A percentile compares a stretch with the other conserved stretches of the same genome.
phyloP scores from a whole-genome alignment of 2,888 invertebrate species.

The Xanthia icteritia region DNA sequence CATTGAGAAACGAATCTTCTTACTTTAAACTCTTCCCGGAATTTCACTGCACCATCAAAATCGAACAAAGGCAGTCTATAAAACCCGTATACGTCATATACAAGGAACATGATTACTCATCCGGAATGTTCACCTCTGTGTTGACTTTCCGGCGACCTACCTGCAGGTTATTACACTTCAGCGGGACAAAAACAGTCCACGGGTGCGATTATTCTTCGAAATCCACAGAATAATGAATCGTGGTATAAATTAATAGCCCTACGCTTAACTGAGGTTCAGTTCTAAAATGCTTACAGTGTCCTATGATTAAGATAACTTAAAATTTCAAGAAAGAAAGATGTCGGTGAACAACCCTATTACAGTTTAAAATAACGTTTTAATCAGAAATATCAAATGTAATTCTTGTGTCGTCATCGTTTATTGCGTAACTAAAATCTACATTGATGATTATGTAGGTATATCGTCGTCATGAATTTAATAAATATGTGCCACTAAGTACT shows the following conservation, averaged over 20 bases:
- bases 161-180: conserved; percentile 85
- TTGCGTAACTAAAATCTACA: neutral
- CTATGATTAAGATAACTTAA: neutral
- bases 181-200: conserved; percentile 81
- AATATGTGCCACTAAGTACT: neutral
- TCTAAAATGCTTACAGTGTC: neutral
- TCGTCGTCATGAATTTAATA: neutral
- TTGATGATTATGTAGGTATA: neutral
- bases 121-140: conserved; percentile 76
- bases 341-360: neutral
- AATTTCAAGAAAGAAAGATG: neutral
- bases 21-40: conserved; percentile 23
- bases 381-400: neutral
- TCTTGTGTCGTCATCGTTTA: neutral
- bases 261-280: neutral
- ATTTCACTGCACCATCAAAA: conserved; percentile 42
- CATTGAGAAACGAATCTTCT: conserved; percentile 28
- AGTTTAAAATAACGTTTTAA: neutral
- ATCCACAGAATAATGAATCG: conserved; percentile 71
- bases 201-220: conserved; percentile 76
- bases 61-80: conserved; percentile 68
- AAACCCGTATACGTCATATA: conserved; percentile 67
- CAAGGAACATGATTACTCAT: conserved; percentile 79
- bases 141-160: conserved; percentile 87
- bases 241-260: conserved; percentile 68